phyloP scores from a whole-genome alignment of 2,888 invertebrate genomes.

The Thecophora atra region DNA sequence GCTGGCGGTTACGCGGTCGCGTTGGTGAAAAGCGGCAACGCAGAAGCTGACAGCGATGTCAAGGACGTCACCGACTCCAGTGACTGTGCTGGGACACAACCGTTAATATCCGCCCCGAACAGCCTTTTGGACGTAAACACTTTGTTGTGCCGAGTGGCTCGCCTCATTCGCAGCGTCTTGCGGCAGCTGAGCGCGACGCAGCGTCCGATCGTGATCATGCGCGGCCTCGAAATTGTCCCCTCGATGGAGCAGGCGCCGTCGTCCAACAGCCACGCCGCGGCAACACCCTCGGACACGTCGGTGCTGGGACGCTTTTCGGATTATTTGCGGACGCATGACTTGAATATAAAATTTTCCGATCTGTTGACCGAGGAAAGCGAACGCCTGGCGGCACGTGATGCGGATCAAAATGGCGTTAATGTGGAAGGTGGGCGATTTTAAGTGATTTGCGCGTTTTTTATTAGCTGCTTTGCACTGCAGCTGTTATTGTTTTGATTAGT shows the following conservation, averaged over 20 bases:
- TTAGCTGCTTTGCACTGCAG: background rate
- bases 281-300: constrained; percentile 21
- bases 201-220: constrained; percentile 58
- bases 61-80: background rate
- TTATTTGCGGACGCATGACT: constrained; percentile 77
- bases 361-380: constrained; percentile 66
- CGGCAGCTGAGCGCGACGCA: constrained; percentile 67
- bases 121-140: constrained; percentile 61
- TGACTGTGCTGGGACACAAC: background rate
- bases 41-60: background rate
- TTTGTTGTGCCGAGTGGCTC: constrained; percentile 67
- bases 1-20: background rate
- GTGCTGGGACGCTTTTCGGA: constrained; percentile 70
- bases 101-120: constrained; percentile 20
- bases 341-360: constrained; percentile 76
- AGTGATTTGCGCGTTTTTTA: background rate
- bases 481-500: constrained; percentile 8
- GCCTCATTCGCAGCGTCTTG: constrained; percentile 68
- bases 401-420: constrained; percentile 41
- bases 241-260: constrained; percentile 31
- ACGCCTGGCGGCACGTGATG: constrained; percentile 43
- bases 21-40: background rate
- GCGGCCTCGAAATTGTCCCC: constrained; percentile 62
- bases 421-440: constrained; percentile 45
- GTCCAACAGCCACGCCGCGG: constrained; percentile 51